Base-by-base conservation (phyloP, 2,797 vertebrate species). In the Pseudopleuronectes americanus region DNA sequence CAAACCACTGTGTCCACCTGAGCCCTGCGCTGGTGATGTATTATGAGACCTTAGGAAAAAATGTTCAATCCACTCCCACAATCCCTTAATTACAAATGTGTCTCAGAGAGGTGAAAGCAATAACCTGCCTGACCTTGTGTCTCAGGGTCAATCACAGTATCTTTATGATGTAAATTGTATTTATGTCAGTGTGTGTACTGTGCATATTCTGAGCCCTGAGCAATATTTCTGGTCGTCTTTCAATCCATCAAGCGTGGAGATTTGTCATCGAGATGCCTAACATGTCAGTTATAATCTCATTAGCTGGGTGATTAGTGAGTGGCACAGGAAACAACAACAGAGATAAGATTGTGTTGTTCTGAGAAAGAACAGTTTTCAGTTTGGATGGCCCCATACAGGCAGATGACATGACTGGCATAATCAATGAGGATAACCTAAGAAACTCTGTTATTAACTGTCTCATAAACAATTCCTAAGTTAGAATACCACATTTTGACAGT, bases 371-470 rank as follows among this genome's bases (percentile, higher is more conserved):
- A 13, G 24, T 38, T 59, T 64, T 77, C 53, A 58, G 67, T 61
- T 33, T 38, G 74, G 56, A 52, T 57, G 64, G 53, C 24, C 26
- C 26, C 0, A 33, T 47, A 38, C 64, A 72, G 78, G 74, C 47
- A 68, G 68, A 85, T 74, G 79, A 84, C 70, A 70, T 74, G 79
- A 84, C 70, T 68, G 52, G 57, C 23, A 4, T 87, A 87, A 90
- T 85, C 77, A 80, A 45, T 73, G 77, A 43, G 68, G 87, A 83
- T 84, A 83, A 68, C 65, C 56, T 21, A 62, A 87, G 80, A 85
- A 73, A 73, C 41, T 47, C 66, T 24, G 63, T 71, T 83, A 81
- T 86, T 74, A 87, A 82, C 71, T 69, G 69, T 71, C 74, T 74
- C 76, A 83, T 77, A 79, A 88, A 90, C 71, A 89, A 68, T 81